Evolutionary conservation across 1,140 invertebrate species (phyloP).

Genomic region (Hylaeus volcanicus): DNA sequence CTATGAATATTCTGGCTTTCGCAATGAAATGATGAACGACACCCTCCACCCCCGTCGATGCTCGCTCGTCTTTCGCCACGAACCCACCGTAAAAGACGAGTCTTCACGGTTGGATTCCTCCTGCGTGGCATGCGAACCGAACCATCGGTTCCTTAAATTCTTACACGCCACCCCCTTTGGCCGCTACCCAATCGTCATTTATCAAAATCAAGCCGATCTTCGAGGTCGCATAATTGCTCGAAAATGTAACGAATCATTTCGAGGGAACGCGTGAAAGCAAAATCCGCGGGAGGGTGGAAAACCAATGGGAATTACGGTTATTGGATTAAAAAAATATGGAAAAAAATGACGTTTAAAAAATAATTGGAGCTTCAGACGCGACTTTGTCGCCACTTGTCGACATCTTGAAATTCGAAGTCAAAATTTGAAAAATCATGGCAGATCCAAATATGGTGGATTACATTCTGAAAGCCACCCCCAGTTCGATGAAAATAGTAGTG

Average conservation of each 20-base stretch:
- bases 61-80: slow-evolving; percentile 32
- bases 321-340: too few relatives aligned
- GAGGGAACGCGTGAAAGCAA: background rate
- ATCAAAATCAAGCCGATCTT: slow-evolving; percentile 75
- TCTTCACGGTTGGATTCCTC: slow-evolving; percentile 68
- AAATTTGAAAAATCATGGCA: too few relatives aligned
- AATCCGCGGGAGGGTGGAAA: background rate
- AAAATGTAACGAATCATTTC: slow-evolving; percentile 39
- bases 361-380: background rate
- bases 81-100: slow-evolving; percentile 59
- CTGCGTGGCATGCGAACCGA: slow-evolving; percentile 70
- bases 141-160: slow-evolving; percentile 78
- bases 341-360: too few relatives aligned
- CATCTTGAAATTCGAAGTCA: too few relatives aligned
- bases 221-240: slow-evolving; percentile 53
- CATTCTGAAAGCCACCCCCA: too few relatives aligned
- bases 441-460: too few relatives aligned
- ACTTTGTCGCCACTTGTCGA: too few relatives aligned
- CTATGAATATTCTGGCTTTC: slow-evolving; percentile 77
- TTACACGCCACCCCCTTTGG: slow-evolving; percentile 49
- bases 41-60: slow-evolving; percentile 57
- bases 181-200: slow-evolving; percentile 60
- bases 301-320: background rate
- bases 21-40: slow-evolving; percentile 77
- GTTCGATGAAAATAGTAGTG: too few relatives aligned